phyloP scores from a whole-genome alignment of 2,113 vertebrate species.

The Accipiter virgatus region DNA sequence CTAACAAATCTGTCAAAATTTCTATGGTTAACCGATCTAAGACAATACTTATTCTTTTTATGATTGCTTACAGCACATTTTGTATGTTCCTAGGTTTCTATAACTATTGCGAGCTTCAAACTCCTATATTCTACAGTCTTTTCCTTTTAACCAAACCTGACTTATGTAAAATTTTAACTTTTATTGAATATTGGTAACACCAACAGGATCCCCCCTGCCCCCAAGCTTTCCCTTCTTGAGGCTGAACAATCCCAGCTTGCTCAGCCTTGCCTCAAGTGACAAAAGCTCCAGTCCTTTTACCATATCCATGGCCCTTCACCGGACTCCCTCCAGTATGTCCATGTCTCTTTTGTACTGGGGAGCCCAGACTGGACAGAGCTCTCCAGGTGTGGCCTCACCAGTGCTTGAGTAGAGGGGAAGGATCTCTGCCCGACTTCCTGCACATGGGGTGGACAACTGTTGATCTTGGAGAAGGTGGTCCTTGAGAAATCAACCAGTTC shows the following conservation, averaged over 20 bases:
- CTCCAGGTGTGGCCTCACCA: not conserved
- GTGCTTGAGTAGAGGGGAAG: not conserved
- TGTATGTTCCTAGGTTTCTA: too few relatives aligned
- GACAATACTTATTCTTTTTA: too few relatives aligned
- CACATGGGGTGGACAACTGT: not conserved
- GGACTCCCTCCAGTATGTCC: not conserved
- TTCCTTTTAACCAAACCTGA: too few relatives aligned
- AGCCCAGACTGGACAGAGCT: not conserved
- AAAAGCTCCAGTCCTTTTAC: not conserved
- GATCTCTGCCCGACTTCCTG: not conserved
- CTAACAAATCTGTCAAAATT: too few relatives aligned
- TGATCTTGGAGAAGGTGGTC: not conserved
- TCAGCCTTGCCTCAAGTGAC: not conserved
- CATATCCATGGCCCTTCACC: not conserved
- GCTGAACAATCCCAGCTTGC: not conserved
- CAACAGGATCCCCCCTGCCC: not conserved
- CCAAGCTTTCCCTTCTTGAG: not conserved
- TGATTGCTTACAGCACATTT: too few relatives aligned
- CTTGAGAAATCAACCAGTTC: not conserved
- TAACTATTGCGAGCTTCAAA: too few relatives aligned
- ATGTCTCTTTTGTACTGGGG: not conserved
- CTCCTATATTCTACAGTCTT: too few relatives aligned
- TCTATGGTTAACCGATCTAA: too few relatives aligned
- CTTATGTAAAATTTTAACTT: too few relatives aligned
- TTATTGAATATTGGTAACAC: too few relatives aligned